Evolutionary conservation across 2,797 vertebrate species (phyloP), one percentile per base, ranked within the genome.

Genomic region (Sarcoramphus papa): DNA sequence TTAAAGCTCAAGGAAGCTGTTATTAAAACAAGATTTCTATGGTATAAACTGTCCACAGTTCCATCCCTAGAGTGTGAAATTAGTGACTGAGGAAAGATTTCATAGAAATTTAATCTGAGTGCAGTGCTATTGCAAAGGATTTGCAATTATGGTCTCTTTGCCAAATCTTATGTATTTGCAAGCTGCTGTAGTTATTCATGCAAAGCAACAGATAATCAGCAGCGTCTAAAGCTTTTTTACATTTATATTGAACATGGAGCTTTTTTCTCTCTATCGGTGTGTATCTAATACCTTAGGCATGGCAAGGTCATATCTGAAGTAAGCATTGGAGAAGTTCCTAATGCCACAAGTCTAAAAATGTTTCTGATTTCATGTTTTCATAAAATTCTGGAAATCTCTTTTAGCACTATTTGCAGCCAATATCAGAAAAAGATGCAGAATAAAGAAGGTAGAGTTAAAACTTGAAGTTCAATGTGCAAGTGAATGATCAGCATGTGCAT

Each of bases 61-160:
- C 92, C 67, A 94, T 82, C 94, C 86, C 95, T 54, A 56, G 95
- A 93, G 94, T 97, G 93, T 97, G 97, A 97, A 97, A 97, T 98
- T 95, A 96, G 90, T 31, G 81, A 96, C 91, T 57, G 80, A 94
- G 90, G 96, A 91, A 92, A 91, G 97, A 97, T 97, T 97, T 97
- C 96, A 97, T 88, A 96, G 96, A 90, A 94, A 74, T 90, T 90
- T 72, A 57, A 62, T 81, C 31, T 91, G 76, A 93, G 68, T 15
- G 48, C 85, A 76, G 9, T 40, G 83, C 82, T 82, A 73, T 28
- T 81, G 88, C 76, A 35, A 91, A 33, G 76, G 96, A 91, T 96
- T 85, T 93, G 82, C 31, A 53, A n/a, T 16, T 92, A 47, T 74
- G 91, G 60, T 83, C 84, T 91, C 87, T 83, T 76, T 20, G 88